Base-by-base conservation (phyloP, 1,140 invertebrate genomes). In the Dreissena rostriformis region DNA sequence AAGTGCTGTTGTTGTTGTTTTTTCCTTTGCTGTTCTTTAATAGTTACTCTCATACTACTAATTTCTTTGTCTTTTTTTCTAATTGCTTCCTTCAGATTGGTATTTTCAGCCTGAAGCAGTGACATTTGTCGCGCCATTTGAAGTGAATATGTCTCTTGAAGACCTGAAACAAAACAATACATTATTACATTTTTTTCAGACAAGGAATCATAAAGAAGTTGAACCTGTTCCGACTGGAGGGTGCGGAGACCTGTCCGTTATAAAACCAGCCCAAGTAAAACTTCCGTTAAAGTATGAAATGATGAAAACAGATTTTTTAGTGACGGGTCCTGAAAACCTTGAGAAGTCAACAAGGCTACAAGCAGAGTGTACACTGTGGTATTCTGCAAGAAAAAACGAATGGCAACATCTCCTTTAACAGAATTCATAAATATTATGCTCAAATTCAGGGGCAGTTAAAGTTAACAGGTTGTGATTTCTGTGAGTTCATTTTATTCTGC, bases 341-440 rank as follows among this genome's bases (percentile, higher is more conserved):
- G 11, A 74, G 26, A 15, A 57, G 14, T 74, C 49, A 74, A 74
- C 19, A 53, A 53, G 22, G 68, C 15, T 67, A 26, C 15, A 67
- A 24, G n/a, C 65, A 28, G 24, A 14, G 8, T 67, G 24, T 15
- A 67, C 17, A 28, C 14, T 29, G 29, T 67, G 70, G 39, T 39
- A 39, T 39, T 39, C 39, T 39, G 39, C 39, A 39, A 39, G 39
- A 39, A 39, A 39, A 74, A 28, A 51, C 26, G 26, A 55, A 53
- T 57, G 72, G 49, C 51, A 15, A 14, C 19, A 74, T 74, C 26
- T 55, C 49, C 12, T 74, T 74, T 10, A 74, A 26, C 53, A 24
- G 15, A 57, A 74, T 12, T 28, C 72, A 74, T 53, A 1, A 15
- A n/a, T 74, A 74, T 74, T 74, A 71, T 71, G 68, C 26, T 26